Percentiles rank a stretch among this genome's conserved stretches.
Conservation (phyloP, 1,140 invertebrate genomes). For the Drosophila yakuba region DNA sequence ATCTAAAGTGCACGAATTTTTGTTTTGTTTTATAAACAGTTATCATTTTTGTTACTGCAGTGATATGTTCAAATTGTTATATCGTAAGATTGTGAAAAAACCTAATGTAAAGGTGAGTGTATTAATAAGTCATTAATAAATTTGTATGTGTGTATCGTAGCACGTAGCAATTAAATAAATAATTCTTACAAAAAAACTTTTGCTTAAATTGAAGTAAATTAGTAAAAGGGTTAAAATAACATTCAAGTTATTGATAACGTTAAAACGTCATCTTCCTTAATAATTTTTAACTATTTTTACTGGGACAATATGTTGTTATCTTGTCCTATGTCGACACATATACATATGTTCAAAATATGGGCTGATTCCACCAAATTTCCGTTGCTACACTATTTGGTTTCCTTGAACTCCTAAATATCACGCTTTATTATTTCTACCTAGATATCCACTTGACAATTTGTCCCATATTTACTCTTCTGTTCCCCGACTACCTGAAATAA, state of each 20-base stretch:
- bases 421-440: conserved; percentile 49
- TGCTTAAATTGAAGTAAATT: conserved; percentile 6
- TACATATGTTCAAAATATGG: conserved; percentile 1
- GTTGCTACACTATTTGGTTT: conserved; percentile 24
- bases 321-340: too few relatives aligned
- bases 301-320: background rate
- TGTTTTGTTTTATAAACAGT: conserved; percentile 22
- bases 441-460: conserved; percentile 41
- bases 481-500: conserved; percentile 8
- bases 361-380: conserved; percentile 31
- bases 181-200: background rate
- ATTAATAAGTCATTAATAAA: background rate
- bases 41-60: conserved; percentile 17
- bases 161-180: too few relatives aligned
- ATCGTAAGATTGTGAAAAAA: conserved; percentile 60
- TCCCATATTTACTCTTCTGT: background rate
- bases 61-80: conserved; percentile 63
- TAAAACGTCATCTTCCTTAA: background rate
- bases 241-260: background rate
- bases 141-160: too few relatives aligned
- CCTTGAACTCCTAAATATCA: conserved; percentile 8
- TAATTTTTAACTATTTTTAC: background rate
- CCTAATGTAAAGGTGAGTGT: conserved; percentile 61
- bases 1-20: conserved; percentile 26
- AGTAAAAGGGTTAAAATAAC: conserved; percentile 35